Percentiles rank a stretch among this genome's conserved stretches.
These are phyloP conservation scores for Bos indicus DNA, from an alignment of 2,113 vertebrate species.

Conservation along the genomic window DNA sequence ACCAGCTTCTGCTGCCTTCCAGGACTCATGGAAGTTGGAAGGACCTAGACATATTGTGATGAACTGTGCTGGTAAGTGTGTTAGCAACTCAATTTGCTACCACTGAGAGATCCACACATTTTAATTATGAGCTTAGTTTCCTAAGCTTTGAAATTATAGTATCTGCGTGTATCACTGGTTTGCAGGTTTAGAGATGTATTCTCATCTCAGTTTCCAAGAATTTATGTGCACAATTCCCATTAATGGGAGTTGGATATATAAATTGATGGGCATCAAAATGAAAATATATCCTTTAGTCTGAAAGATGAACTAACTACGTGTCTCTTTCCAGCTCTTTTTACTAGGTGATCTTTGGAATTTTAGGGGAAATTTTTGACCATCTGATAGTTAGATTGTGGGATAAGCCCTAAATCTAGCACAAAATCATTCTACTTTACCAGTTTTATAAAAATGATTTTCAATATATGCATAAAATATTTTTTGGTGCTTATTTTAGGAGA, in stretches of 20 bases:
- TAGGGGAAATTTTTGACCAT: neutral
- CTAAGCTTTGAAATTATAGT: slow-evolving; percentile 52
- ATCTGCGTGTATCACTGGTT: slow-evolving; percentile 7
- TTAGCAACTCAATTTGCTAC: slow-evolving; percentile 33
- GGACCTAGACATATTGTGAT: neutral
- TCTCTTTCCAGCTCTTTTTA: neutral
- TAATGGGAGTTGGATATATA: slow-evolving; percentile 58
- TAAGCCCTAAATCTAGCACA: neutral
- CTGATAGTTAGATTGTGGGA: neutral
- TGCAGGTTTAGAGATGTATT: slow-evolving; percentile 55
- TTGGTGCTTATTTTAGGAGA: neutral
- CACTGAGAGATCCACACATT: neutral
- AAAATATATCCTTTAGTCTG: slow-evolving; percentile 34
- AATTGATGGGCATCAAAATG: slow-evolving; percentile 34
- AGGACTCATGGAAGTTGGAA: neutral
- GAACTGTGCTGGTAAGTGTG: neutral
- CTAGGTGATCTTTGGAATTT: neutral
- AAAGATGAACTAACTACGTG: slow-evolving; percentile 24
- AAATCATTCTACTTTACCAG: neutral
- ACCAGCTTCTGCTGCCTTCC: neutral
- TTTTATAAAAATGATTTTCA: slow-evolving; percentile 10
- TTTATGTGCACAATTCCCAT: slow-evolving; percentile 64
- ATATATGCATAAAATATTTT: neutral
- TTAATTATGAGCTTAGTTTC: slow-evolving; percentile 27
- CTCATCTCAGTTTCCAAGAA: slow-evolving; percentile 51